Evolutionary conservation across 2,888 invertebrate genomes (phyloP).

Genomic region (Arctia plantaginis): DNA sequence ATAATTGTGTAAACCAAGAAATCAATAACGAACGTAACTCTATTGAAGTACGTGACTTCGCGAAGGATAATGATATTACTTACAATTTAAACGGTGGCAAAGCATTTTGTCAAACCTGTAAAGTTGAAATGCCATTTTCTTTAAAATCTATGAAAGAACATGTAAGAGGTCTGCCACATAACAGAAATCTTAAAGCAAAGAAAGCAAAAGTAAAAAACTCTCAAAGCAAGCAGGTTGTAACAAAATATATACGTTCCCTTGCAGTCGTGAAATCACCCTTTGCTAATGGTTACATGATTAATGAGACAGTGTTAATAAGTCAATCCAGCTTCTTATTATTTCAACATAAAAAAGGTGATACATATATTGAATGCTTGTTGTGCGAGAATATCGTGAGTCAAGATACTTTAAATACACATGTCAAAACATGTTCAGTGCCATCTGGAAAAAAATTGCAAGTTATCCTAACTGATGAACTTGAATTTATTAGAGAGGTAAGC

Average conservation of each 20-base stretch:
- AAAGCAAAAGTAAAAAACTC: constrained; percentile 21
- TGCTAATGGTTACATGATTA: neutral
- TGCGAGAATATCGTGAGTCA: constrained; percentile 24
- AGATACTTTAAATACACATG: neutral
- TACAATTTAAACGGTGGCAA: constrained; percentile 45
- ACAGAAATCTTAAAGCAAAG: constrained; percentile 29
- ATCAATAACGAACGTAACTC: neutral
- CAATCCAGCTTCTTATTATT: neutral
- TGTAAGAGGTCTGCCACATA: constrained; percentile 54
- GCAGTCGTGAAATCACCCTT: neutral
- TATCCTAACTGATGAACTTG: constrained; percentile 25
- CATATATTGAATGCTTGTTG: constrained; percentile 39
- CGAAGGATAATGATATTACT: constrained; percentile 52
- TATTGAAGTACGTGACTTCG: constrained; percentile 32
- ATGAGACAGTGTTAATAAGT: neutral
- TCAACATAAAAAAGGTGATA: too few relatives aligned
- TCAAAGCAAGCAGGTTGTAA: neutral
- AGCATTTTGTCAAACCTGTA: constrained; percentile 54
- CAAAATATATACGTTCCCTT: neutral
- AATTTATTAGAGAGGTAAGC: constrained; percentile 47
- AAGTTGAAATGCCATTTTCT: constrained; percentile 49
- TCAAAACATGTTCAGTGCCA: neutral
- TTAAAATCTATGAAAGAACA: constrained; percentile 59
- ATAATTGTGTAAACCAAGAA: neutral
- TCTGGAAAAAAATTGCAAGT: constrained; percentile 13